Evolutionary conservation across 2,888 invertebrate genomes (phyloP), one percentile per base, ranked within the genome.

Genomic region (Erpobdella octoculata): DNA sequence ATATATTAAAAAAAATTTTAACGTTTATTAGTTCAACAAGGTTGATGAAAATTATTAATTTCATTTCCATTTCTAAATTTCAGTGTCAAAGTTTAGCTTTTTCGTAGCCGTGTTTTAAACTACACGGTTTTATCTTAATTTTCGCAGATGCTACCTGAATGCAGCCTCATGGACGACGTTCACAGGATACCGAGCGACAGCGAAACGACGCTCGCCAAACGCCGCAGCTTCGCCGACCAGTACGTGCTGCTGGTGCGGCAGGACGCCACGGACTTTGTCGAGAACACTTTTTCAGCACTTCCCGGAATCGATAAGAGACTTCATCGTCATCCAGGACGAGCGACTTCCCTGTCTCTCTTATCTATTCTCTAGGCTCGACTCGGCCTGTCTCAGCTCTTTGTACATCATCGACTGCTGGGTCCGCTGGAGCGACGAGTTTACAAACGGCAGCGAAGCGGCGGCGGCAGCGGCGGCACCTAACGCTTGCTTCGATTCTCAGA

Each of bases 81-180:
- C n/a, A n/a, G n/a, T n/a, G n/a, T n/a, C n/a, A n/a, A n/a, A n/a
- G n/a, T n/a, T n/a, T n/a, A n/a, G n/a, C n/a, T n/a, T n/a, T n/a
- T n/a, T n/a, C n/a, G n/a, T n/a, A n/a, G n/a, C n/a, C n/a, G n/a
- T n/a, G n/a, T n/a, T n/a, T n/a, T n/a, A n/a, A n/a, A n/a, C n/a
- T n/a, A n/a, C n/a, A n/a, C n/a, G n/a, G n/a, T n/a, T n/a, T n/a
- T 53, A 25, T 53, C 53, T n/a, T 28, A 9, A 3, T 25, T 28
- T 21, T 67, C 68, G n/a, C 75, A 77, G 77, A 77, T 77, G 76
- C 64, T 77, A 18, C 77, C 77, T 8, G 74, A 74, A 21, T 75
- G 73, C 12, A 74, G 73, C 33, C 65, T 71, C 28, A 67, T 75
- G 36, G 75, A 76, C n/a, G 77, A 77, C 72, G 68, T 77, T 9